phyloP scores from a whole-genome alignment of 2,888 invertebrate genomes.

The Disparrhopalites patrizii region DNA sequence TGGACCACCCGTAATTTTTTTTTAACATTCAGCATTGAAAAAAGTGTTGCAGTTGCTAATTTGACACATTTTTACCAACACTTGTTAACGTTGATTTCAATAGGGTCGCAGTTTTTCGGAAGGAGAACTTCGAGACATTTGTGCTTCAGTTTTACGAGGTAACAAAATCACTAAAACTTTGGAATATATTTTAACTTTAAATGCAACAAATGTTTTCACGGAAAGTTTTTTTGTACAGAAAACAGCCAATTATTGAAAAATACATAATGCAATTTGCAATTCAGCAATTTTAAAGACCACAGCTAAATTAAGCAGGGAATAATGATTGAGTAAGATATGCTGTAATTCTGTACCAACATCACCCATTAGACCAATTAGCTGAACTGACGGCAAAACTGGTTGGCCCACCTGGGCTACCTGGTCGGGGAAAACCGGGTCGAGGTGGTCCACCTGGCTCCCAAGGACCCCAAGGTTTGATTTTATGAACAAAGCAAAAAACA shows the following conservation, averaged over 20 bases:
- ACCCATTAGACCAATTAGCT: constrained; percentile 68
- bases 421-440: constrained; percentile 62
- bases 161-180: constrained; percentile 42
- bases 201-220: no score
- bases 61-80: not conserved
- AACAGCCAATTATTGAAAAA: not conserved
- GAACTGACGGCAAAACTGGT: constrained; percentile 63
- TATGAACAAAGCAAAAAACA: not conserved
- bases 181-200: constrained; percentile 13
- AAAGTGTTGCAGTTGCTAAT: no score
- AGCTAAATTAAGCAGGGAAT: no score
- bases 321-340: no score
- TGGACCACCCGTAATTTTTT: constrained; percentile 55
- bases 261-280: not conserved
- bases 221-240: not conserved
- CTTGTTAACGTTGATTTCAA: constrained; percentile 49
- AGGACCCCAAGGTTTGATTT: constrained; percentile 61
- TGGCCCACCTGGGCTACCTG: constrained; percentile 66
- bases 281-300: not conserved
- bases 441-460: constrained; percentile 67
- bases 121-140: constrained; percentile 73
- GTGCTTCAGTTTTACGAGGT: constrained; percentile 75
- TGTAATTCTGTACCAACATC: no score
- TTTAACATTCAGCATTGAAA: not conserved
- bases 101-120: constrained; percentile 66